These are phyloP conservation scores for Micronycteris hirsuta DNA, from an alignment of 2,113 vertebrate genomes.

Conservation along the genomic window DNA sequence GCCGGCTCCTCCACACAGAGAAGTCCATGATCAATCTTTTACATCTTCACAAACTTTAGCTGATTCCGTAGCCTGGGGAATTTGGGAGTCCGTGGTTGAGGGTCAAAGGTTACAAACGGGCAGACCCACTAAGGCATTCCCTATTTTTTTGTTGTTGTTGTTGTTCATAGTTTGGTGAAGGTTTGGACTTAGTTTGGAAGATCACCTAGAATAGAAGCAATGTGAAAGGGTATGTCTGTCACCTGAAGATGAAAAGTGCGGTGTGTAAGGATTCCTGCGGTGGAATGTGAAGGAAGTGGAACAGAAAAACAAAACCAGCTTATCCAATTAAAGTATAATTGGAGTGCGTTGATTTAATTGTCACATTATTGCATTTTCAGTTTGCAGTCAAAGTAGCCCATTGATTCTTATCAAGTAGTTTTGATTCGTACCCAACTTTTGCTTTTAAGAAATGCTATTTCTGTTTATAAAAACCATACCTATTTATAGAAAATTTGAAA, in stretches of 20 bases:
- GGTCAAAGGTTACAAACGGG: not conserved
- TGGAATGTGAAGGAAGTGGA: not conserved
- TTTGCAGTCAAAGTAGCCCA: conserved; percentile 24
- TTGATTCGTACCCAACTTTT: not conserved
- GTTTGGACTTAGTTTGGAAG: not conserved
- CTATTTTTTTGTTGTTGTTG: not conserved
- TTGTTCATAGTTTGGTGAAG: not conserved
- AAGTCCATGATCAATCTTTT: not conserved
- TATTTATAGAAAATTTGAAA: not conserved
- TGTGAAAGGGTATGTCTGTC: not conserved
- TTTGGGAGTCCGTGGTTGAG: not conserved
- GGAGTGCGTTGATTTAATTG: conserved; percentile 5
- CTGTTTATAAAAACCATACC: not conserved
- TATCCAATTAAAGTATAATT: conserved; percentile 19
- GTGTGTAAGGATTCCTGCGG: not conserved
- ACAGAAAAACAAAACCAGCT: not conserved
- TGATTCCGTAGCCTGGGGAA: not conserved
- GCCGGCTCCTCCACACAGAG: not conserved
- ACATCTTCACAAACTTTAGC: not conserved
- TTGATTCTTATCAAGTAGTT: no score
- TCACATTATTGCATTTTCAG: conserved; percentile 7
- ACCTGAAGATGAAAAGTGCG: not conserved
- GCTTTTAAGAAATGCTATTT: not conserved
- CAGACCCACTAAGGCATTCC: not conserved
- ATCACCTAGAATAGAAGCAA: not conserved